Evolutionary conservation across 2,888 invertebrate genomes (phyloP), one percentile per base, ranked within the genome.

Genomic region (Volucella inflata): DNA sequence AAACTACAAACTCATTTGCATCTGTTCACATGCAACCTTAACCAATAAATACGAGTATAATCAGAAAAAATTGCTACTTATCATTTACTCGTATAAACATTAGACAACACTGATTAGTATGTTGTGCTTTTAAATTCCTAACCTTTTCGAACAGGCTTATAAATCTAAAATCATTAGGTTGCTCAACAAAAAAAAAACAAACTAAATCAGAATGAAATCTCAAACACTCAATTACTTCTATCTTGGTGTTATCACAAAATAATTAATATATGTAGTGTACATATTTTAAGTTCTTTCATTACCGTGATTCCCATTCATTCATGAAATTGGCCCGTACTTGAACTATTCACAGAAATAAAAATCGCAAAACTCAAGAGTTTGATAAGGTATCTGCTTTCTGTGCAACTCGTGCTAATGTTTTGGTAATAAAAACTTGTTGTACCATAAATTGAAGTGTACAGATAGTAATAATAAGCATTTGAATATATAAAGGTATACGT

Each of bases 321-420:
- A 53, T 67, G 44, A 57, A 53, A 53, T 53, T 53, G 30, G 30
- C 14, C 67, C 21, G 53, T 14, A 44, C 30, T 53, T 67, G 67
- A 67, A 53, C 67, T 53, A 21, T 44, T 42, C 21, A 11, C 44
- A 51, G 30, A 42, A 67, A 67, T 8, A 40, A 42, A 60, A 44
- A 42, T 30, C 6, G 6, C 30, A 30, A 30, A 30, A 30, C 30
- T 30, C 38, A 57, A 10, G 38, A 38, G 4, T 9, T 16, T 57
- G 57, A 16, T 57, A 38, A 57, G 8, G 36, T 38, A 30, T 36
- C 0, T 38, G 8, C 2, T 30, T 14, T 30, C 10, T n/a, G n/a
- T 38, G 14, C 11, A 57, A 57, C 3, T 16, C 14, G 38, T 16
- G 10, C 14, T 4, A 14, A 38, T 38, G 57, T 57, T 57, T 57